phyloP scores from a whole-genome alignment of 2,888 invertebrate genomes.

The Leucophenga montana region DNA sequence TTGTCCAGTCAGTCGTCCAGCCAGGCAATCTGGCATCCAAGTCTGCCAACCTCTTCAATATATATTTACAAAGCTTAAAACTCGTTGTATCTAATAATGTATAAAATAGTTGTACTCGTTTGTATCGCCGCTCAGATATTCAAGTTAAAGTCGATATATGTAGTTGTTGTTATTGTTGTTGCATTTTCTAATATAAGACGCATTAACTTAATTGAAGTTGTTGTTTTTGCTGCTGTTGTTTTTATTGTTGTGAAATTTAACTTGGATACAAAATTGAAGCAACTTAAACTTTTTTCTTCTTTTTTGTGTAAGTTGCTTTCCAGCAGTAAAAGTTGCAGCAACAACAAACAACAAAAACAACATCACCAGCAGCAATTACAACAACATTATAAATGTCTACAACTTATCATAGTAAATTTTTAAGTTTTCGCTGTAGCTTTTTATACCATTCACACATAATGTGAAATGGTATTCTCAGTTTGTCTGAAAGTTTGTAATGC shows the following conservation, averaged over 20 bases:
- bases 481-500: too few species aligned
- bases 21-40: too few species aligned
- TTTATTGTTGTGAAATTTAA: too few species aligned
- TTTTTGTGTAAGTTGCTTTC: conserved; percentile 1
- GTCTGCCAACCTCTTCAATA: too few species aligned
- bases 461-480: too few species aligned
- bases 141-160: background rate
- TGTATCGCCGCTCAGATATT: conserved; percentile 12
- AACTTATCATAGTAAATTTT: conserved; percentile 4
- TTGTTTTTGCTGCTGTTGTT: conserved; percentile 21
- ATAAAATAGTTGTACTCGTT: background rate
- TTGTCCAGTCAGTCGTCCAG: too few species aligned
- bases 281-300: background rate
- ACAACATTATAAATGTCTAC: conserved; percentile 32
- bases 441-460: too few species aligned
- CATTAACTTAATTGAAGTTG: conserved; percentile 39
- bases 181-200: conserved; percentile 29
- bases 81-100: too few species aligned
- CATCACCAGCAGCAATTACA: background rate
- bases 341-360: background rate
- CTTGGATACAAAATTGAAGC: background rate
- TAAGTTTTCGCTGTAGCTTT: too few species aligned
- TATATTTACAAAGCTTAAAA: too few species aligned
- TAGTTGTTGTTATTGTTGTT: background rate
- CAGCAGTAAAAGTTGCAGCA: conserved; percentile 54